Evolutionary conservation across 2,888 invertebrate species (phyloP).

Genomic region (Troides helena): DNA sequence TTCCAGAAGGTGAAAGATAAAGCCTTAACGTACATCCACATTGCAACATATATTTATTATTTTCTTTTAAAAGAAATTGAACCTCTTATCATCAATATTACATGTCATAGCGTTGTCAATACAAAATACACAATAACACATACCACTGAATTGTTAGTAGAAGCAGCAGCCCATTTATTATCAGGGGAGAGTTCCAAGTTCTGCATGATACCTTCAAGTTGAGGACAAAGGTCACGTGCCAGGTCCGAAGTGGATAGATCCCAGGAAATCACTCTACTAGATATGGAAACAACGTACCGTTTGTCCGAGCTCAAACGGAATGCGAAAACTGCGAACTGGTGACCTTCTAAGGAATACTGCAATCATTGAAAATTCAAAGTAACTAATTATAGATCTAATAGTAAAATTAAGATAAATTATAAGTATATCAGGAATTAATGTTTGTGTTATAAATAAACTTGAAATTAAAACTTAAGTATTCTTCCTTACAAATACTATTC

Average conservation of each 20-base stretch:
- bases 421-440: too few species aligned
- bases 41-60: too few species aligned
- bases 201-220: slow-evolving; percentile 97
- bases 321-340: slow-evolving; percentile 98
- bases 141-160: slow-evolving; percentile 96
- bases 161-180: slow-evolving; percentile 97
- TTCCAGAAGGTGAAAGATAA: too few species aligned
- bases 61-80: too few species aligned
- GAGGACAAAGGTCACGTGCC: slow-evolving; percentile 94
- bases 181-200: slow-evolving; percentile 95
- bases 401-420: too few species aligned
- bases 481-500: too few species aligned
- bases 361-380: slow-evolving; percentile 37
- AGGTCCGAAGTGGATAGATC: slow-evolving; percentile 97
- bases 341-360: slow-evolving; percentile 97
- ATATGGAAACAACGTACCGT: slow-evolving; percentile 96
- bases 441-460: too few species aligned
- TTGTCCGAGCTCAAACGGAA: slow-evolving; percentile 94
- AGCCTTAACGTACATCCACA: too few species aligned
- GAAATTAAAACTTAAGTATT: too few species aligned
- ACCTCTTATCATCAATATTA: too few species aligned
- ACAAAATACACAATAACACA: slow-evolving; percentile 26
- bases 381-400: too few species aligned
- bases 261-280: slow-evolving; percentile 98
- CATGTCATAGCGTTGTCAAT: too few species aligned